Evolutionary conservation across 2,113 vertebrate species (phyloP), one percentile per base, ranked within the genome.

Genomic region (Tautogolabrus adspersus): DNA sequence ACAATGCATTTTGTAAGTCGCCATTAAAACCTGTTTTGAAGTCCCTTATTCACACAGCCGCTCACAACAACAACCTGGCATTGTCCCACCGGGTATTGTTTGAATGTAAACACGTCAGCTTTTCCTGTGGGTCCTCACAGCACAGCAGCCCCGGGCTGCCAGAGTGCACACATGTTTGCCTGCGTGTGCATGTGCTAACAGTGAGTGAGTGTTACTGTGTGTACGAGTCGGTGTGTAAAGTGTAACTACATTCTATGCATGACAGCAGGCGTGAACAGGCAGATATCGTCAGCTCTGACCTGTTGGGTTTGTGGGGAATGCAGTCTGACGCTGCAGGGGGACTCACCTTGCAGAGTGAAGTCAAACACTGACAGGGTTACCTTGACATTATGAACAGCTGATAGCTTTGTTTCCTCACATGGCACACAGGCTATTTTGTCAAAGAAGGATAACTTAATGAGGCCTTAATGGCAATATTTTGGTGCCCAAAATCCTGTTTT

Each of bases 101-200:
- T 89, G 56, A 84, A 87, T 77, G 83, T 81, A 86, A 92, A 88
- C 88, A 77, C 23, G 72, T 87, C 76, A 78, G 85, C 88, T 67
- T 86, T 87, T 83, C 81, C 89, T 81, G 68, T 77, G 85, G 83
- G 82, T 44, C 49, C 51, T 68, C 66, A 8, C 68, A 3, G 44
- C 68, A 23, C 74, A 37, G 56, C 68, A 56, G 68, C 22, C 52
- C 54, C 47, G 34, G 22, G 49, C 68, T 75, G 49, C 52, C 71
- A 37, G 62, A 10, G 12, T 19, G 47, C 21, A 1, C 0, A 44
- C 59, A n/a, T 67, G 46, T 69, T 65, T 84, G 49, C 52, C 18
- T 26, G 47, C 40, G 19, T 56, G 2, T 61, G 65, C 44, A 22
- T 52, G 55, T 49, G 66, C 79, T 59, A 63, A 47, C 56, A 59